phyloP scores from a whole-genome alignment of 2,797 vertebrate species.

The Paguma larvata region DNA sequence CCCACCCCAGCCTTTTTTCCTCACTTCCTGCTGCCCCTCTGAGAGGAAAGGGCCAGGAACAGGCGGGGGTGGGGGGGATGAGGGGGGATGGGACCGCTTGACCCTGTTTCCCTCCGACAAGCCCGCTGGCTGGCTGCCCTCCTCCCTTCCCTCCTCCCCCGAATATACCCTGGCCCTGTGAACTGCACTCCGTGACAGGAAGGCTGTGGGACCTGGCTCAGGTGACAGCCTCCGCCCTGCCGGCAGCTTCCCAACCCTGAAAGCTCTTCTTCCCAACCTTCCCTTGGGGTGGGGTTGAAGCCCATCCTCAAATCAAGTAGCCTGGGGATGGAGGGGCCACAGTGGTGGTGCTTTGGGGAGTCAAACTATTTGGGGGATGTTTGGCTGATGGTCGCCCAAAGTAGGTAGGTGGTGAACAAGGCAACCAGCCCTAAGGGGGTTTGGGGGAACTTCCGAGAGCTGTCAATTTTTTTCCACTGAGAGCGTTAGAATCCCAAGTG shows the following conservation, averaged over 20 bases:
- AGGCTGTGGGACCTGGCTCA: not conserved
- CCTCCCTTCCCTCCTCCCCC: slow-evolving; percentile 12
- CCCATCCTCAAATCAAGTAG: not conserved
- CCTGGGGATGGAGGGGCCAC: not conserved
- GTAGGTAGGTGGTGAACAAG: slow-evolving; percentile 59
- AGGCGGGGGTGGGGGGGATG: not conserved
- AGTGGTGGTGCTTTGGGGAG: not conserved
- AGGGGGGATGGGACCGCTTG: slow-evolving; percentile 37
- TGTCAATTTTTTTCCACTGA: slow-evolving; percentile 66
- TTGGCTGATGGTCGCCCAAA: not conserved
- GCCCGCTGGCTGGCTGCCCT: slow-evolving; percentile 23
- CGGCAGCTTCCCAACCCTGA: not conserved
- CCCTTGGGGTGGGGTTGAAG: not conserved
- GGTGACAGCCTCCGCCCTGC: not conserved
- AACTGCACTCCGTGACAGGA: slow-evolving; percentile 58
- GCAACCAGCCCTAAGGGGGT: not conserved
- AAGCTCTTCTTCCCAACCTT: not conserved
- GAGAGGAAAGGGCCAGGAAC: slow-evolving; percentile 80
- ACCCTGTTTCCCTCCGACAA: slow-evolving; percentile 60
- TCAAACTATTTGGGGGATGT: not conserved
- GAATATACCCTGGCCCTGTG: not conserved
- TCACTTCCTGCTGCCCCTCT: slow-evolving; percentile 86
- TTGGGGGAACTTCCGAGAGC: slow-evolving; percentile 57
- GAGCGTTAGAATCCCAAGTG: slow-evolving; percentile 28
- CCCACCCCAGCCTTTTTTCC: slow-evolving; percentile 79